Evolutionary conservation across 1,140 invertebrate genomes (phyloP).

Genomic region (Drosophila pectinifera): DNA sequence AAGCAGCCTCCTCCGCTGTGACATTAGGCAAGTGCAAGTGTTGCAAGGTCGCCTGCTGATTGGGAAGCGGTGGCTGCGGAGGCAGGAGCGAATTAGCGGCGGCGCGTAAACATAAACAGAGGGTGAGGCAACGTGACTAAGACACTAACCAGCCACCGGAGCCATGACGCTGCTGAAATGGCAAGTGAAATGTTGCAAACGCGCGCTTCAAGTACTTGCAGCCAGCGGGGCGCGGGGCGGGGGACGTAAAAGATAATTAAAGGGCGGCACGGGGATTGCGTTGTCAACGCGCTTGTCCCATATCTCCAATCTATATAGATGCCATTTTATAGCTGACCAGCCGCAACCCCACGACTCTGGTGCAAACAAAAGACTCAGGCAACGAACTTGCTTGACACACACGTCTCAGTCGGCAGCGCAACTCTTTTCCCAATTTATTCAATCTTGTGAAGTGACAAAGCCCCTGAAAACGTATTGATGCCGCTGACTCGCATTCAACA

Average conservation of each 20-base stretch:
- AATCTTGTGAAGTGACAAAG: conserved; percentile 12
- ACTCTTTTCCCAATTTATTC: conserved; percentile 22
- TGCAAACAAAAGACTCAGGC: conserved; percentile 60
- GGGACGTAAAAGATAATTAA: conserved; percentile 54
- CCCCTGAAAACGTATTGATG: conserved; percentile 12
- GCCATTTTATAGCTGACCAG: conserved; percentile 35
- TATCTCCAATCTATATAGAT: conserved; percentile 41
- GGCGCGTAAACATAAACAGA: conserved; percentile 12
- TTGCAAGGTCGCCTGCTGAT: conserved; percentile 51
- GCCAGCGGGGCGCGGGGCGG: not conserved
- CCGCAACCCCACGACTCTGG: not conserved
- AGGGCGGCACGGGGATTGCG: conserved; percentile 59
- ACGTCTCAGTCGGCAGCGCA: not conserved
- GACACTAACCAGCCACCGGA: conserved; percentile 34
- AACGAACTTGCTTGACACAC: conserved; percentile 69
- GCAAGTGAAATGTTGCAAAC: conserved; percentile 47
- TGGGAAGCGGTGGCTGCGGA: conserved; percentile 6
- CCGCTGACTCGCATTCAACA: conserved; percentile 2
- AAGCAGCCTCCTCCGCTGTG: conserved; percentile 23
- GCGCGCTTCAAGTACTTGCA: conserved; percentile 26
- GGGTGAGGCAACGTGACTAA: conserved; percentile 44
- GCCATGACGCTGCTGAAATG: conserved; percentile 59
- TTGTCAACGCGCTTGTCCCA: conserved; percentile 43
- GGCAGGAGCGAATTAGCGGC: conserved; percentile 21
- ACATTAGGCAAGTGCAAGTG: conserved; percentile 52